phyloP scores from a whole-genome alignment of 2,113 vertebrate genomes.

The Setophaga petechia region DNA sequence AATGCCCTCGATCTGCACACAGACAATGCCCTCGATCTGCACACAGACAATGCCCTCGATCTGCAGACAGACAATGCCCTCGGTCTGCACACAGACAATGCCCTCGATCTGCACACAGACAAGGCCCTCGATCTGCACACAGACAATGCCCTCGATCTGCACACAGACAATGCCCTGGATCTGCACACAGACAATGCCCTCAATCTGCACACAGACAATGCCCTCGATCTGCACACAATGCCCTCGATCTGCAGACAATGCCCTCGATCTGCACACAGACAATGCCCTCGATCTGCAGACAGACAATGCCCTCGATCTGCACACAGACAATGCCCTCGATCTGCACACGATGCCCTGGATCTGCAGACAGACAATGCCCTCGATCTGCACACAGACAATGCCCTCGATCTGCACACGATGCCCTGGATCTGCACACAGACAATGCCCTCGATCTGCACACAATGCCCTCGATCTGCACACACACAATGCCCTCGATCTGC shows the following conservation, averaged over 20 bases:
- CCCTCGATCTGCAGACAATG: not conserved
- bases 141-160: not conserved
- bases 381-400: too few relatives aligned
- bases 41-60: not conserved
- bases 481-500: too few relatives aligned
- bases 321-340: too few relatives aligned
- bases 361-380: not conserved
- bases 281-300: not conserved
- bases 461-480: too few relatives aligned
- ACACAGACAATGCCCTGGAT: too few relatives aligned
- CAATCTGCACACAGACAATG: too few relatives aligned
- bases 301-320: not conserved
- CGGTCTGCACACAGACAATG: not conserved
- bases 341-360: not conserved
- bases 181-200: too few relatives aligned
- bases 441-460: too few relatives aligned
- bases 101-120: not conserved
- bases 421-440: too few relatives aligned
- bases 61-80: not conserved
- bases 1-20: too few relatives aligned
- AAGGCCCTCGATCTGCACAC: too few relatives aligned
- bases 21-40: not conserved
- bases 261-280: not conserved
- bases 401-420: too few relatives aligned
- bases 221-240: not conserved